A percentile compares a stretch with the other conserved stretches of the same genome.
These are phyloP conservation scores for Scalopus aquaticus DNA, from an alignment of 2,113 vertebrate genomes.

Conservation along the genomic window DNA sequence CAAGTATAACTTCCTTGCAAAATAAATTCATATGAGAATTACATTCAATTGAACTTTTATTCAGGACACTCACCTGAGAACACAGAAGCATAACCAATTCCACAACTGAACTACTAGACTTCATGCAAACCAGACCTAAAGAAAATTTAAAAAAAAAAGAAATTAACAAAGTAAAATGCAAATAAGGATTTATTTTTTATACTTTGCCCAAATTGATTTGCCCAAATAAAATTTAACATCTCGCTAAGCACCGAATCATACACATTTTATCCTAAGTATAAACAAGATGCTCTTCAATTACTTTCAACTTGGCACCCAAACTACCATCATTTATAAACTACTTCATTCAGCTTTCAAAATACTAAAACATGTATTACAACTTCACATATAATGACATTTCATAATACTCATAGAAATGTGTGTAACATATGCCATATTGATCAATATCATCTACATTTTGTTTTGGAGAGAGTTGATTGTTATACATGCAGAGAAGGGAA, in stretches of 20 bases:
- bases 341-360: constrained; percentile 33
- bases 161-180: constrained; percentile 1
- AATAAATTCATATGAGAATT: constrained; percentile 85
- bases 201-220: not conserved
- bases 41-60: constrained; percentile 14
- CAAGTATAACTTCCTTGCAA: not conserved
- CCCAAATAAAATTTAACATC: constrained; percentile 40
- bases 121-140: constrained; percentile 97
- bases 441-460: constrained; percentile 88
- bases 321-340: not conserved
- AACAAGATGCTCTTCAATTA: not conserved
- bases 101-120: constrained; percentile 99
- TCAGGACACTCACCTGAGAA: constrained; percentile 93
- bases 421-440: constrained; percentile 93
- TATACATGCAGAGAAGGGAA: constrained; percentile 90
- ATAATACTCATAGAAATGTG: constrained; percentile 88
- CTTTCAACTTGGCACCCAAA: constrained; percentile 47
- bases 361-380: constrained; percentile 86
- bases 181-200: not conserved
- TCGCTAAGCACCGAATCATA: not conserved
- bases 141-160: constrained; percentile 64
- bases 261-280: not conserved
- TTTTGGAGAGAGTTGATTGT: constrained; percentile 87
- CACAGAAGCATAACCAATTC: constrained; percentile 99
- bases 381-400: constrained; percentile 89